Evolutionary conservation across 2,888 invertebrate species (phyloP).

Genomic region (Exocentrus adspersus): DNA sequence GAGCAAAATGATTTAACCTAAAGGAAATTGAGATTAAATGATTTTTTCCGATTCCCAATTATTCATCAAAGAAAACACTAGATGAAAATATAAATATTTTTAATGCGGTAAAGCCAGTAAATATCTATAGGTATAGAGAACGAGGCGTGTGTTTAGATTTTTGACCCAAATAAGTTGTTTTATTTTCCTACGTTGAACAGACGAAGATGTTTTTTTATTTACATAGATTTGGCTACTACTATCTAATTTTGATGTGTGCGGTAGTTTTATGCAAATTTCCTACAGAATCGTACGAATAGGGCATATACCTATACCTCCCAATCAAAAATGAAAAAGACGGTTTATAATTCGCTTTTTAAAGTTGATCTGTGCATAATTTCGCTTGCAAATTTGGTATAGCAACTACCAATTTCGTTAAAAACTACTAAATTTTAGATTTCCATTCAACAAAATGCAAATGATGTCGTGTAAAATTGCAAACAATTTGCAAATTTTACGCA

Average conservation of each 20-base stretch:
- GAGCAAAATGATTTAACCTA: no score
- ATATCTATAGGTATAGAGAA: neutral
- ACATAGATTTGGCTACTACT: constrained; percentile 13
- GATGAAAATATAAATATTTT: neutral
- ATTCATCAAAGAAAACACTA: no score
- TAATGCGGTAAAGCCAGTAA: no score
- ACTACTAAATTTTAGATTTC: constrained; percentile 56
- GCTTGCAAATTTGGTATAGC: constrained; percentile 54
- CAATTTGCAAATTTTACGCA: constrained; percentile 59
- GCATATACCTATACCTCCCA: constrained; percentile 23
- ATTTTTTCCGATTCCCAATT: no score
- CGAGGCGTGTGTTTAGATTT: neutral
- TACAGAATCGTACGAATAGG: constrained; percentile 22
- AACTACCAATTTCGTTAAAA: constrained; percentile 52
- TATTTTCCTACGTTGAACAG: constrained; percentile 5
- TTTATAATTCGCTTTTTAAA: constrained; percentile 43
- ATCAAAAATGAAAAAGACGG: constrained; percentile 39
- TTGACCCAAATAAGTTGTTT: neutral
- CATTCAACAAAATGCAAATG: constrained; percentile 58
- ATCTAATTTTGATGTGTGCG: constrained; percentile 19
- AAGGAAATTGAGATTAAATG: no score
- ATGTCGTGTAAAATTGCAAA: constrained; percentile 58
- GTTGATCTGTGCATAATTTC: constrained; percentile 51
- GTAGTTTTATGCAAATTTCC: constrained; percentile 30
- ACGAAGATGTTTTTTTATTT: constrained; percentile 15